phyloP scores from a whole-genome alignment of 2,113 vertebrate species.

The Apeltes quadracus region DNA sequence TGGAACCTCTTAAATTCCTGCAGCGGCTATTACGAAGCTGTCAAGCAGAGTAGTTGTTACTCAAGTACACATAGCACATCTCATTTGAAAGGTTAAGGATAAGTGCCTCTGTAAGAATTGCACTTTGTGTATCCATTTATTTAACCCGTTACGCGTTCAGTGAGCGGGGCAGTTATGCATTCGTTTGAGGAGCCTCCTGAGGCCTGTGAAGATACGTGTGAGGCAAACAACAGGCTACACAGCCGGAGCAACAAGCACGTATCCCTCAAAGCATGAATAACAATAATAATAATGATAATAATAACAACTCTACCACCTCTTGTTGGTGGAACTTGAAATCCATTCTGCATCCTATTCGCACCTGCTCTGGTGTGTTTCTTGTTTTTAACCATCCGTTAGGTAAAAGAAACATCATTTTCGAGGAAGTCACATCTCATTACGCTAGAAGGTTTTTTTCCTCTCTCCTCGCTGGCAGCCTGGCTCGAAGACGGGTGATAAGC shows the following conservation, averaged over 20 bases:
- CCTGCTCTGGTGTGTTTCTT: neutral
- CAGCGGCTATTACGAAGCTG: neutral
- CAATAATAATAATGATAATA: too few species aligned
- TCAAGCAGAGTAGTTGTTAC: neutral
- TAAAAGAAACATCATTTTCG: neutral
- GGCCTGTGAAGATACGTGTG: neutral
- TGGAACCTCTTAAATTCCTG: constrained; percentile 1
- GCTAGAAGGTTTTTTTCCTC: neutral
- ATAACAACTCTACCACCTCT: neutral
- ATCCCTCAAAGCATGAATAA: too few species aligned
- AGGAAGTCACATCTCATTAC: constrained; percentile 21
- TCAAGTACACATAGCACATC: neutral
- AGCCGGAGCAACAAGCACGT: neutral
- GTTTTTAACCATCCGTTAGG: neutral
- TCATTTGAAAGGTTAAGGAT: neutral
- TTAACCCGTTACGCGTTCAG: neutral
- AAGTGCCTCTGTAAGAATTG: neutral
- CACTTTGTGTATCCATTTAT: constrained; percentile 6
- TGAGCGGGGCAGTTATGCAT: neutral
- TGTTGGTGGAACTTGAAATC: constrained; percentile 4
- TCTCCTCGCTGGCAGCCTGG: neutral
- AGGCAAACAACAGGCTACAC: neutral
- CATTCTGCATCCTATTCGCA: neutral
- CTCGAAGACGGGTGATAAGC: constrained; percentile 1
- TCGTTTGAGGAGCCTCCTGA: neutral